Evolutionary conservation across 2,888 invertebrate species (phyloP), one percentile per base, ranked within the genome.

Genomic region (Aspidiotus destructor): DNA sequence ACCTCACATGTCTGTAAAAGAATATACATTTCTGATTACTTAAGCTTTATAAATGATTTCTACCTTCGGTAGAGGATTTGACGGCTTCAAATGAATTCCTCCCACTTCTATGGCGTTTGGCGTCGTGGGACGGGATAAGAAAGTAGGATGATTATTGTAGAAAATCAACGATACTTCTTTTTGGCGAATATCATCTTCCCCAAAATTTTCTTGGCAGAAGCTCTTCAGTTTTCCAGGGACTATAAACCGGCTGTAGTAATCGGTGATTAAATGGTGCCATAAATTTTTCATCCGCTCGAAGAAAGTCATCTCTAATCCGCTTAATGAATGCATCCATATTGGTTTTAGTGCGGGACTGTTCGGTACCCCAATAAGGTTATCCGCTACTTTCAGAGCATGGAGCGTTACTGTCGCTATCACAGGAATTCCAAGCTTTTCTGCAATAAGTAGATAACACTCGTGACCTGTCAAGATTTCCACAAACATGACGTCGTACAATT

Each of bases 1-100:
- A 28, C 5, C 2, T 28, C 5, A 28, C 28, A 28, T 28, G 28
- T 28, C 28, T 28, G 28, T 28, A 28, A 28, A 28, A 28, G 28
- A 28, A 3, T 28, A 28, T 28, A 28, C n/a, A n/a, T n/a, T n/a
- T 28, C 5, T 5, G 28, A 28, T 28, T 28, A 3, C 2, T 28
- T 5, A 28, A 28, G 28, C 28, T 28, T 28, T 28, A 28, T 28
- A 28, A 28, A 28, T 28, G 28, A 28, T 28, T 3, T 28, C 6
- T 65, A 65, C 64, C 44, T 65, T 16, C 0, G 64, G 64, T 42
- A 65, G 17, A 41, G 57, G 57, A 15, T 65, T 65, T n/a, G 42
- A 15, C 8, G 42, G 64, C 8, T 41, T 15, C 7, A 58, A n/a
- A 28, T 65, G 64, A n/a, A 65, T 65, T 10, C 64, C 64, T 11